A percentile compares a stretch with the other conserved stretches of the same genome.
Conservation (phyloP, 2,113 vertebrate genomes). For the Arvicanthis niloticus region DNA sequence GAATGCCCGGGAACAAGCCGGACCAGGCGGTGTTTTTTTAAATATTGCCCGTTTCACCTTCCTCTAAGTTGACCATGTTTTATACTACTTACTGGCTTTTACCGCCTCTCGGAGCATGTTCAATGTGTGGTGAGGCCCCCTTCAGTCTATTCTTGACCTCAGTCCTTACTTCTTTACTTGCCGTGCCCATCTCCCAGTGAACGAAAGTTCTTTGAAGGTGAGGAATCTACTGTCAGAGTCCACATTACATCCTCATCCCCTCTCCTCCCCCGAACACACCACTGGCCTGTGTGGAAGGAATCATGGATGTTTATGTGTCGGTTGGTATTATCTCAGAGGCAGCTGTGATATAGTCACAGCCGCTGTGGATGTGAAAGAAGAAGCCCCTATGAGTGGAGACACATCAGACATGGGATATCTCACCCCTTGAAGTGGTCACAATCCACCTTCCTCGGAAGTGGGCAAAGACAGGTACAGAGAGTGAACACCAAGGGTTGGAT, state of each 20-base stretch:
- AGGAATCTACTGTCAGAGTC: neutral
- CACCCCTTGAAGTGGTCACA: neutral
- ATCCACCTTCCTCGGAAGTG: neutral
- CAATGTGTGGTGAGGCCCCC: rapidly evolving
- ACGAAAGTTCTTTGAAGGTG: neutral
- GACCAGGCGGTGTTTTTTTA: too few species aligned
- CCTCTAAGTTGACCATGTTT: neutral
- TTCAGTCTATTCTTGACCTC: neutral
- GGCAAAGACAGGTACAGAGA: neutral
- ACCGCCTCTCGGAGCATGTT: neutral
- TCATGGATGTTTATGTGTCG: neutral
- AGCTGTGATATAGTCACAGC: neutral
- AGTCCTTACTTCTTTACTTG: neutral
- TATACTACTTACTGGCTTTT: neutral
- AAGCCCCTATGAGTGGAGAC: neutral
- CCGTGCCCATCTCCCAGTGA: neutral
- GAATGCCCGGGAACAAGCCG: too few species aligned
- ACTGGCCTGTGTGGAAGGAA: neutral
- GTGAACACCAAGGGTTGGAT: neutral
- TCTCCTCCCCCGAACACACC: neutral
- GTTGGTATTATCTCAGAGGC: neutral
- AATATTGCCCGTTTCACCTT: neutral
- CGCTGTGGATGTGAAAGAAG: neutral
- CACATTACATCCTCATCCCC: neutral
- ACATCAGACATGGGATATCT: neutral